Evolutionary conservation across 2,888 invertebrate genomes (phyloP).

Genomic region (Nomada ferruginata): DNA sequence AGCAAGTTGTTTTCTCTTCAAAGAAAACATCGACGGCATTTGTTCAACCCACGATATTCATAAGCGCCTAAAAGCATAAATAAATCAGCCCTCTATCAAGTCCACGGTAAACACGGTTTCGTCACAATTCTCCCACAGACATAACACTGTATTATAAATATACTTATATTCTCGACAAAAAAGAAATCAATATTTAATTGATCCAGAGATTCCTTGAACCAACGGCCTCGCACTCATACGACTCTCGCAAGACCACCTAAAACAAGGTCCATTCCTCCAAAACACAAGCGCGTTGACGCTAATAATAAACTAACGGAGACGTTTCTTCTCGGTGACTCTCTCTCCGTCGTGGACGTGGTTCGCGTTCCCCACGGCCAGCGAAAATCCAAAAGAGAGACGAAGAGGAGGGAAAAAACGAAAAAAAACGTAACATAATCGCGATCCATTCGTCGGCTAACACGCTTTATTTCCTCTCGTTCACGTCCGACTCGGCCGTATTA

Average conservation of each 20-base stretch:
- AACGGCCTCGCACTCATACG: too few relatives aligned
- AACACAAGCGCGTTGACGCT: constrained; percentile 56
- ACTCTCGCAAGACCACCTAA: neutral
- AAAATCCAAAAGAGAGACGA: neutral
- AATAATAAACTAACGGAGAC: constrained; percentile 60
- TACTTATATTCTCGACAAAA: too few relatives aligned
- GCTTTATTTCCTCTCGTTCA: constrained; percentile 40
- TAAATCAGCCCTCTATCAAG: too few relatives aligned
- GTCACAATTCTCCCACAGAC: too few relatives aligned
- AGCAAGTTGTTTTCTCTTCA: too few relatives aligned
- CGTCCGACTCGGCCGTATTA: constrained; percentile 48
- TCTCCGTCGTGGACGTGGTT: constrained; percentile 25
- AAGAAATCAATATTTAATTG: too few relatives aligned
- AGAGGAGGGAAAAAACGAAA: neutral
- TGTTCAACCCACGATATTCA: too few relatives aligned
- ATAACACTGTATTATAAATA: too few relatives aligned
- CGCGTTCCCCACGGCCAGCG: constrained; percentile 3
- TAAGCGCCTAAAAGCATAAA: too few relatives aligned
- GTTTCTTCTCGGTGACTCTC: constrained; percentile 41
- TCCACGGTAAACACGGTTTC: too few relatives aligned
- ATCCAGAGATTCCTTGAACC: too few relatives aligned
- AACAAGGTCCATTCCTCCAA: constrained; percentile 49
- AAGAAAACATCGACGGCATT: too few relatives aligned
- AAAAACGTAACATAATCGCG: constrained; percentile 51
- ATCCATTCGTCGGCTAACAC: constrained; percentile 5